Conservation (phyloP, 2,888 invertebrate genomes). For the Invenusta paracnida region DNA sequence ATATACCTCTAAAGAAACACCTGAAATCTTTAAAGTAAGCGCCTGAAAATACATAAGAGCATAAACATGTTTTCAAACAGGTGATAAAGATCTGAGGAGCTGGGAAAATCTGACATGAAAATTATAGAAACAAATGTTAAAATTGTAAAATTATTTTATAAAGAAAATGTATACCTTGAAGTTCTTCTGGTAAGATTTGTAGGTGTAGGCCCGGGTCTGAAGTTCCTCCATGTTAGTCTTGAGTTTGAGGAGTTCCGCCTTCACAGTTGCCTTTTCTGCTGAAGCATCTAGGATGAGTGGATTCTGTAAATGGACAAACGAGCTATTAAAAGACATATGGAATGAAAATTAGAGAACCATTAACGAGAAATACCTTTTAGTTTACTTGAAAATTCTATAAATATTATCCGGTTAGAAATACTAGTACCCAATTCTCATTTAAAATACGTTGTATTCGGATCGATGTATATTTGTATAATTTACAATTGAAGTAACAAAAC, state of each 20-base stretch:
- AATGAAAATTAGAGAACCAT: neutral
- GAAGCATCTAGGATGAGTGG: conserved; percentile 71
- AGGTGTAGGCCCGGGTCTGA: conserved; percentile 70
- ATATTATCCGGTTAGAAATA: no score
- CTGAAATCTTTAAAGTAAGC: conserved; percentile 30
- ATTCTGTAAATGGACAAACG: conserved; percentile 69
- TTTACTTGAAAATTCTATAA: no score
- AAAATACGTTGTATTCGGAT: no score
- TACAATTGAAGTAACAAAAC: no score
- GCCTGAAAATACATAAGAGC: conserved; percentile 42
- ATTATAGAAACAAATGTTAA: no score
- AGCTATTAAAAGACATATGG: conserved; percentile 14
- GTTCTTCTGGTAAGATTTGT: conserved; percentile 75
- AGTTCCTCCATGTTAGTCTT: conserved; percentile 67
- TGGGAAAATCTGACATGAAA: no score
- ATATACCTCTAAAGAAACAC: neutral
- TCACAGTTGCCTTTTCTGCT: conserved; percentile 69
- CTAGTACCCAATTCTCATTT: no score
- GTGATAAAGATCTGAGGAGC: no score
- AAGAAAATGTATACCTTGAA: conserved; percentile 67
- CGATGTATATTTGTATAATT: no score
- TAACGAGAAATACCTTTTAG: neutral
- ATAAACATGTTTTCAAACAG: neutral
- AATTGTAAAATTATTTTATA: no score
- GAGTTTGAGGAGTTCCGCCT: conserved; percentile 67